A percentile compares a stretch with the other conserved stretches of the same genome.
phyloP scores from a whole-genome alignment of 2,888 invertebrate species.

The Synergus umbraculus region DNA sequence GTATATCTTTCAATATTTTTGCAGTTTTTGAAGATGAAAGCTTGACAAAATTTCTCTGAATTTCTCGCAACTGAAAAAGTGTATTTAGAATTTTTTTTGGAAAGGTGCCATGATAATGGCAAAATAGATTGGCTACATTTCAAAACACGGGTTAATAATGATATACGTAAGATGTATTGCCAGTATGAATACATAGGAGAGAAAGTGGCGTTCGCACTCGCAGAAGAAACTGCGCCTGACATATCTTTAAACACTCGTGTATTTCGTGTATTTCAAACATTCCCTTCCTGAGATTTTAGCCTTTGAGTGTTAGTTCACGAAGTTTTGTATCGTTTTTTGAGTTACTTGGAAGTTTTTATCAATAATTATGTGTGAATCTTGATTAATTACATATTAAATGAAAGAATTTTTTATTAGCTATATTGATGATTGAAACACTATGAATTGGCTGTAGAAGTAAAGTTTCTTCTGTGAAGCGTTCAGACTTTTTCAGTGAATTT shows the following conservation, averaged over 20 bases:
- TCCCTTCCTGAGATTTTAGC: constrained; percentile 17
- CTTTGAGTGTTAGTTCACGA: constrained; percentile 15
- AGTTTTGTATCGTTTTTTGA: constrained; percentile 35
- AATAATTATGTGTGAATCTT: neutral
- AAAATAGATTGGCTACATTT: neutral
- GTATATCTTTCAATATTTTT: neutral
- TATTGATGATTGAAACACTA: neutral
- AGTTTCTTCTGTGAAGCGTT: neutral
- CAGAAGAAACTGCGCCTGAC: constrained; percentile 14
- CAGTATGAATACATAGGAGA: constrained; percentile 2
- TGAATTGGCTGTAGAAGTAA: neutral
- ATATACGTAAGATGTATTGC: constrained; percentile 28
- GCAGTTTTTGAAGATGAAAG: neutral
- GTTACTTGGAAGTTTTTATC: constrained; percentile 15
- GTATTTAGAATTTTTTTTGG: neutral
- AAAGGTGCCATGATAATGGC: neutral
- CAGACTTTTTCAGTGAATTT: constrained; percentile 1
- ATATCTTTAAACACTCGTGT: constrained; percentile 16
- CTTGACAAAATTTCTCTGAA: neutral
- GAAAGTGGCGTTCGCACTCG: constrained; percentile 1
- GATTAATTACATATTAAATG: neutral
- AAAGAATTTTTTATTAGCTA: neutral
- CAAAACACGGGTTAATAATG: constrained; percentile 6
- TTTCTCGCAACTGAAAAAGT: neutral
- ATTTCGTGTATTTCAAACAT: constrained; percentile 14